phyloP scores from a whole-genome alignment of 2,113 vertebrate genomes.

The Antechinus stuartii region DNA sequence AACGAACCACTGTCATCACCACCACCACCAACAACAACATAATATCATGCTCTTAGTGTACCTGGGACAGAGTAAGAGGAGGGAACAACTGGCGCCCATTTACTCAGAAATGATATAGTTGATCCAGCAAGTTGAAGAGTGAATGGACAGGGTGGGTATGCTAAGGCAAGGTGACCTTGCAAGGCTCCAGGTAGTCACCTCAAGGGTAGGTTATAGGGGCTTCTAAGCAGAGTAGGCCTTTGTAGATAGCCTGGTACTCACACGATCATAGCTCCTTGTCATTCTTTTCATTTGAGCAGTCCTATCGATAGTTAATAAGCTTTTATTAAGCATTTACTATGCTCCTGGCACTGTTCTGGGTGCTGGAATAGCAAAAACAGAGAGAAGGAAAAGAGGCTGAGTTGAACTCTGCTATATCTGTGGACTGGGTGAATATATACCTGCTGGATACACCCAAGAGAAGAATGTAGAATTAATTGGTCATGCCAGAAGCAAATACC shows the following conservation, averaged over 20 bases:
- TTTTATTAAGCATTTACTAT: background rate
- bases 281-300: background rate
- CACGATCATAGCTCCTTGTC: background rate
- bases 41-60: no score
- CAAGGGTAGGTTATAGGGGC: background rate
- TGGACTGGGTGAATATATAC: background rate
- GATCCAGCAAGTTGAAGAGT: background rate
- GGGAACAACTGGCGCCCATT: background rate
- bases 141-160: background rate
- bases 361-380: background rate
- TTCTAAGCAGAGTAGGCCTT: background rate
- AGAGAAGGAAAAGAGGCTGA: background rate
- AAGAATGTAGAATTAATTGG: background rate
- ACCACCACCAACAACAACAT: no score
- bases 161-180: background rate
- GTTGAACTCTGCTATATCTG: background rate
- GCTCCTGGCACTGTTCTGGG: no score
- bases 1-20: no score
- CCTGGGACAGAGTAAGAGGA: background rate
- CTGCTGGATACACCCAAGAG: background rate
- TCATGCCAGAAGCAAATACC: background rate
- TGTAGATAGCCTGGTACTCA: background rate
- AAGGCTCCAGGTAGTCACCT: background rate
- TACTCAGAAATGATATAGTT: background rate
- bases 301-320: background rate